Conservation (phyloP, 2,797 vertebrate species). For the Zalophus californianus region DNA sequence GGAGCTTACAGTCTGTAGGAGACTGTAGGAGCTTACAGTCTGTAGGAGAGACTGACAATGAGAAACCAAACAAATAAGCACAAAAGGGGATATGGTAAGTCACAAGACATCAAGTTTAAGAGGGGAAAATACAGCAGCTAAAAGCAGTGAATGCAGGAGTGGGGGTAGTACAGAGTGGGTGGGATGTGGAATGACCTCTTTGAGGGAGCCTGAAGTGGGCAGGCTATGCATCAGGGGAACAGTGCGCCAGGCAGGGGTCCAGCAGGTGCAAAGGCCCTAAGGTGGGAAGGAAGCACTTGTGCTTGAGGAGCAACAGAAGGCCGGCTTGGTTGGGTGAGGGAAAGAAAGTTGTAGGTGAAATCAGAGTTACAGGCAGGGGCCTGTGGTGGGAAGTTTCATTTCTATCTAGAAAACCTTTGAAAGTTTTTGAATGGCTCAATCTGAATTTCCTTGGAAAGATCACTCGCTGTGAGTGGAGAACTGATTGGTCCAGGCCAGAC, state of each 20-base stretch:
- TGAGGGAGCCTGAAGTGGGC: not conserved
- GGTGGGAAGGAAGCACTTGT: not conserved
- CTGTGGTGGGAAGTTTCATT: not conserved
- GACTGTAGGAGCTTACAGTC: not conserved
- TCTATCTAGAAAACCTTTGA: not conserved
- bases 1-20: not conserved
- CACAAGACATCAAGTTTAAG: not conserved
- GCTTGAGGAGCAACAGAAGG: not conserved
- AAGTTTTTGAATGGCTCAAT: not conserved
- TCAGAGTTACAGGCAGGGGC: not conserved
- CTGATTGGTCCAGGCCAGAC: not conserved
- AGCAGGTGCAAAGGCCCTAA: not conserved
- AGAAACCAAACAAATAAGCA: not conserved
- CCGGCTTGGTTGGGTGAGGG: not conserved
- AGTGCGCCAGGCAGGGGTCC: not conserved
- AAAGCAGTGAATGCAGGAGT: not conserved
- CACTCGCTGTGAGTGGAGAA: not conserved
- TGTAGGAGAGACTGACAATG: not conserved
- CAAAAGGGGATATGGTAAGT: fast-evolving
- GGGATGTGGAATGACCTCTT: not conserved
- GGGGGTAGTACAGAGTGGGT: not conserved
- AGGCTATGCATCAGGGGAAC: not conserved
- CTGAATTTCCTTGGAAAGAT: not conserved
- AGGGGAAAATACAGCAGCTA: not conserved
- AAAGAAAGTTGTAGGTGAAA: not conserved